These are phyloP conservation scores for Chlamydotis undulata DNA, from an alignment of 2,113 vertebrate species.

Conservation along the genomic window DNA sequence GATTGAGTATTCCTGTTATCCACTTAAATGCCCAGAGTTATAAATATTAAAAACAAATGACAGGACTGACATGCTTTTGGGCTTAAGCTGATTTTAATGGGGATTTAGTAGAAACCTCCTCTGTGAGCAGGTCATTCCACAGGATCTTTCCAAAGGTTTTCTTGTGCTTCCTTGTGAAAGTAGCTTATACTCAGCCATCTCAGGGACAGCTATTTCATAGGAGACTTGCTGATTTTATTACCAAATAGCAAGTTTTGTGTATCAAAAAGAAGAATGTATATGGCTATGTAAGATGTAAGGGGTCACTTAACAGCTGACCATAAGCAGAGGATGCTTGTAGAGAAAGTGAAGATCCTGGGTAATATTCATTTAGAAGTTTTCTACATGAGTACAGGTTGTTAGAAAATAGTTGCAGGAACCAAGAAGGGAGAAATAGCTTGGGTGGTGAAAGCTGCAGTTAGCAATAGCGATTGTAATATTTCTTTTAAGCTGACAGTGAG, in stretches of 20 bases:
- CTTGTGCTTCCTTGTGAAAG: background rate
- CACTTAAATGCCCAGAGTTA: background rate
- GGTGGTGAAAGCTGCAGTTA: background rate
- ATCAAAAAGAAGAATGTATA: background rate
- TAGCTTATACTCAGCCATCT: background rate
- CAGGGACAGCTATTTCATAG: background rate
- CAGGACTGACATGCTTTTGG: background rate
- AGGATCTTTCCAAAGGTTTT: background rate
- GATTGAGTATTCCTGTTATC: background rate
- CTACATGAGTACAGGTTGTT: background rate
- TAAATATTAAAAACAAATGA: constrained; percentile 19
- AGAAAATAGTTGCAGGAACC: background rate
- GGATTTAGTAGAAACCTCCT: background rate
- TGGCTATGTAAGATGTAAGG: background rate
- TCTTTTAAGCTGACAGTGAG: background rate
- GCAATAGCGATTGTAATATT: background rate
- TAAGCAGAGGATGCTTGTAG: background rate
- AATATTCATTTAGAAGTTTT: background rate
- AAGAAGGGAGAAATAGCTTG: background rate
- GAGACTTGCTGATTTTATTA: background rate
- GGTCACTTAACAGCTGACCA: background rate
- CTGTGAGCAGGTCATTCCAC: background rate
- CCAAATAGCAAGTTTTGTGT: background rate
- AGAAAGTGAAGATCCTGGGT: background rate
- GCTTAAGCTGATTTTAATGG: constrained; percentile 2